These are phyloP conservation scores for Pterophyllum scalare DNA, from an alignment of 2,113 vertebrate genomes.

Conservation along the genomic window DNA sequence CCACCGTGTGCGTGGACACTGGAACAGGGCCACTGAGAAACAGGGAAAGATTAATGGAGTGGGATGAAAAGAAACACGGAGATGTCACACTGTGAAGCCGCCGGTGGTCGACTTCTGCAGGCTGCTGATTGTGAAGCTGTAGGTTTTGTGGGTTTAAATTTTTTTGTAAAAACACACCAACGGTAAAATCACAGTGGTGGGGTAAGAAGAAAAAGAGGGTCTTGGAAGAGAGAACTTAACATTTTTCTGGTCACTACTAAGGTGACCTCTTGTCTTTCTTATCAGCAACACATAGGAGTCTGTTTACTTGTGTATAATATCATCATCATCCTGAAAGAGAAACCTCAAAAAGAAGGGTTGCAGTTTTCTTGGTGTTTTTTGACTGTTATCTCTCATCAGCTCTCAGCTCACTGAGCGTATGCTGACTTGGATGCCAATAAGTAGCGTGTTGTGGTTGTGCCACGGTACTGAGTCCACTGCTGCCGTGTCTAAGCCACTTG, in stretches of 20 bases:
- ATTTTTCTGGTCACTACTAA: not conserved
- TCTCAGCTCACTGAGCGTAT: not conserved
- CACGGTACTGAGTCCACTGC: not conserved
- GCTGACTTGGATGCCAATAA: not conserved
- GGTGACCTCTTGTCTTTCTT: not conserved
- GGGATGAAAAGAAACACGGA: constrained; percentile 27
- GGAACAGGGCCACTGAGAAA: not conserved
- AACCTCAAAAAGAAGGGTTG: accelerated
- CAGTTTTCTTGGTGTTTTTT: not conserved
- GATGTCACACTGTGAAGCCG: constrained; percentile 26
- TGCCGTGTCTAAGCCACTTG: not conserved
- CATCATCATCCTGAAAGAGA: not conserved
- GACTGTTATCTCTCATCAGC: not conserved
- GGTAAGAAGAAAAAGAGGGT: not conserved
- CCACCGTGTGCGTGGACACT: not conserved
- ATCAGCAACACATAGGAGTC: not conserved
- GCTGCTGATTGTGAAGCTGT: constrained; percentile 39
- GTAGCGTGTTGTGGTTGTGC: not conserved
- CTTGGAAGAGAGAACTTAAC: not conserved
- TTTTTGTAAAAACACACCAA: not conserved
- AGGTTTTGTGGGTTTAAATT: constrained; percentile 2
- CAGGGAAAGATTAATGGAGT: not conserved
- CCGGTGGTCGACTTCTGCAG: constrained; percentile 34
- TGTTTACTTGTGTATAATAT: not conserved
- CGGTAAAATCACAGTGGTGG: not conserved